phyloP scores from a whole-genome alignment of 2,888 invertebrate species.

The Sisyra terminalis region DNA sequence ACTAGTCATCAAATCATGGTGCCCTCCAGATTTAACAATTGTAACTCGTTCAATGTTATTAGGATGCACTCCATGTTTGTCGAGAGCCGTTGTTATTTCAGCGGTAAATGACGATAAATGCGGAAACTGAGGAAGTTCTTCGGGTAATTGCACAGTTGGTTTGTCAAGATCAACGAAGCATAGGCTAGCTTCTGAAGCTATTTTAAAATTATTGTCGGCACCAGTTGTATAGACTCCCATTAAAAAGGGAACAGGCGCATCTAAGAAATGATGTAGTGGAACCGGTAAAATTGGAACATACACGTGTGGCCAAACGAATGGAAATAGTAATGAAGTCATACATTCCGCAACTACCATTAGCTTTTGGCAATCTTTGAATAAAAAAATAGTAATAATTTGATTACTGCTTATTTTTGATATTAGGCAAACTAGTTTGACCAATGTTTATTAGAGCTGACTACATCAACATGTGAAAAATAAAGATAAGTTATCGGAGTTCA shows the following conservation, averaged over 20 bases:
- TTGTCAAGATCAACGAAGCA: constrained; percentile 95
- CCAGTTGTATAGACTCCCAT: constrained; percentile 60
- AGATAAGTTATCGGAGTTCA: too few species aligned
- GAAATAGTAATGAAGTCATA: constrained; percentile 75
- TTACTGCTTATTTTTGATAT: too few species aligned
- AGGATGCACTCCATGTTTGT: constrained; percentile 43
- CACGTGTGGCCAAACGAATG: constrained; percentile 96
- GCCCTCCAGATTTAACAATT: constrained; percentile 1
- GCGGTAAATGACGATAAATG: constrained; percentile 73
- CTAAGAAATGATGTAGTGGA: constrained; percentile 86
- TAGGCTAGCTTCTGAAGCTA: constrained; percentile 68
- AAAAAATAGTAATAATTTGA: too few species aligned
- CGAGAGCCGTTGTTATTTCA: constrained; percentile 59
- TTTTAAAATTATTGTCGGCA: constrained; percentile 40
- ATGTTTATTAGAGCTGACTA: too few species aligned
- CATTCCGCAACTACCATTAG: constrained; percentile 95
- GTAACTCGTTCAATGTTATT: constrained; percentile 15
- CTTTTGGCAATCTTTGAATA: constrained; percentile 68
- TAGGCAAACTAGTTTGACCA: too few species aligned
- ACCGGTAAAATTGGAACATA: constrained; percentile 97
- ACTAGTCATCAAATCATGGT: constrained; percentile 49
- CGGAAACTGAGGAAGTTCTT: constrained; percentile 88
- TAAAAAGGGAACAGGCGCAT: constrained; percentile 97
- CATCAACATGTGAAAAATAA: too few species aligned
- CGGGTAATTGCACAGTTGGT: constrained; percentile 81